Conservation (phyloP, 2,888 invertebrate genomes). For the Hydraecia micacea region DNA sequence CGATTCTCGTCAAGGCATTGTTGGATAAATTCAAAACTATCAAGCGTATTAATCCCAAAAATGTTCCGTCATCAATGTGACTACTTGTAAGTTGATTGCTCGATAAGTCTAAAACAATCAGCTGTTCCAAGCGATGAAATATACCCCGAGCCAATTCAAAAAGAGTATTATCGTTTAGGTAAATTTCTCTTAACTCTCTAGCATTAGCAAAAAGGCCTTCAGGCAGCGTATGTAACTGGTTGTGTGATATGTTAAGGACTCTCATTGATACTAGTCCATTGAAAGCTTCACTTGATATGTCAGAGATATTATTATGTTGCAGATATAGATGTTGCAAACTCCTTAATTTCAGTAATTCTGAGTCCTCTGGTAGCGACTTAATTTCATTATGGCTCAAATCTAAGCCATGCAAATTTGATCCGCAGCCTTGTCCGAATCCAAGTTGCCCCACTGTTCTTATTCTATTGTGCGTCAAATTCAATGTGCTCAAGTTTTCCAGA, state of each 20-base stretch:
- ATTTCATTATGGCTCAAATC: conserved; percentile 96
- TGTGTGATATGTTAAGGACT: conserved; percentile 96
- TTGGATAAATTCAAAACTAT: conserved; percentile 96
- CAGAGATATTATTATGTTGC: conserved; percentile 95
- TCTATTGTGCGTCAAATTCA: conserved; percentile 96
- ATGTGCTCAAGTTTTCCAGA: conserved; percentile 93
- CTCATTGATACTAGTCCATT: conserved; percentile 94
- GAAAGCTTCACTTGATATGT: conserved; percentile 94
- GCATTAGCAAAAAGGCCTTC: conserved; percentile 95
- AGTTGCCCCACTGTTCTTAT: conserved; percentile 94
- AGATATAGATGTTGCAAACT: conserved; percentile 95
- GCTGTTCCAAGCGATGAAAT: conserved; percentile 95
- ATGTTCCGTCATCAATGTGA: conserved; percentile 96
- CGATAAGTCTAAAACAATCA: conserved; percentile 95
- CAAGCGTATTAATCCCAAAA: conserved; percentile 95
- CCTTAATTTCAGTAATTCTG: conserved; percentile 93
- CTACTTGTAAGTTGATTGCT: conserved; percentile 96
- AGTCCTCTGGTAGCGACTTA: conserved; percentile 92
- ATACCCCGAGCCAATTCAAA: conserved; percentile 95
- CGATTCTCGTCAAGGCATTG: conserved; percentile 95
- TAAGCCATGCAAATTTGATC: conserved; percentile 93
- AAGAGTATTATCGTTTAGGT: conserved; percentile 96
- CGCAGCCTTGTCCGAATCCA: conserved; percentile 92
- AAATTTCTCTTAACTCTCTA: conserved; percentile 95
- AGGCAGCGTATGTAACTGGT: conserved; percentile 95